Evolutionary conservation across 2,113 vertebrate genomes (phyloP).

Genomic region (Thymallus thymallus): DNA sequence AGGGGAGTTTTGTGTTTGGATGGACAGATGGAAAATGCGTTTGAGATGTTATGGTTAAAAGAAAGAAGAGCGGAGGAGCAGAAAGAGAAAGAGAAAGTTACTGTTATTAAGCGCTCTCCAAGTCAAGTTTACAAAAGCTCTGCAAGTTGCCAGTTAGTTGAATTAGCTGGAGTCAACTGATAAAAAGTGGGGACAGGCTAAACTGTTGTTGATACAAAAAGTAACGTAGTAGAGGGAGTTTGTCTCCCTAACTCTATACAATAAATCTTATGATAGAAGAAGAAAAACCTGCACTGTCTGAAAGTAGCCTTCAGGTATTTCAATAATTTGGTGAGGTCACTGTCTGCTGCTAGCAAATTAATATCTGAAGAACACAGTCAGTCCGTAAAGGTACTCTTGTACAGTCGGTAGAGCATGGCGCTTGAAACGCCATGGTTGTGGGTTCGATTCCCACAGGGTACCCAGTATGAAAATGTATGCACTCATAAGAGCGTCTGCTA

Average conservation of each 20-base stretch:
- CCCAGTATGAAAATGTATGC: too few relatives aligned
- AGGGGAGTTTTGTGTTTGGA: background rate
- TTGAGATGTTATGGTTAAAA: constrained; percentile 4
- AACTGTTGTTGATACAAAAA: background rate
- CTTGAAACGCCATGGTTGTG: too few relatives aligned
- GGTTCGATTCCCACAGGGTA: too few relatives aligned
- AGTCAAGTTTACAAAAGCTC: background rate
- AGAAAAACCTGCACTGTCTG: background rate
- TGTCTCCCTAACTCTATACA: too few relatives aligned
- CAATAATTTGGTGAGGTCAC: too few relatives aligned
- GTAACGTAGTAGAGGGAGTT: background rate
- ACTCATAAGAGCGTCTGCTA: too few relatives aligned
- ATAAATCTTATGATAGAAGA: background rate
- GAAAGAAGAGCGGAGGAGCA: constrained; percentile 7
- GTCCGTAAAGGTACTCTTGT: background rate
- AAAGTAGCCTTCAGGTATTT: too few relatives aligned
- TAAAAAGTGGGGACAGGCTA: constrained; percentile 2
- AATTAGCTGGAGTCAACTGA: background rate
- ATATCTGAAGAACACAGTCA: too few relatives aligned
- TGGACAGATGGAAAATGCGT: background rate
- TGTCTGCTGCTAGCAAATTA: too few relatives aligned
- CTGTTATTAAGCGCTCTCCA: constrained; percentile 12
- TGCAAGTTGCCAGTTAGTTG: background rate
- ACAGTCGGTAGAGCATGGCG: too few relatives aligned
- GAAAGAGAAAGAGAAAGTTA: constrained; percentile 16